These are phyloP conservation scores for Chymomyza caudatula DNA, from an alignment of 2,888 invertebrate species.

Conservation along the genomic window DNA sequence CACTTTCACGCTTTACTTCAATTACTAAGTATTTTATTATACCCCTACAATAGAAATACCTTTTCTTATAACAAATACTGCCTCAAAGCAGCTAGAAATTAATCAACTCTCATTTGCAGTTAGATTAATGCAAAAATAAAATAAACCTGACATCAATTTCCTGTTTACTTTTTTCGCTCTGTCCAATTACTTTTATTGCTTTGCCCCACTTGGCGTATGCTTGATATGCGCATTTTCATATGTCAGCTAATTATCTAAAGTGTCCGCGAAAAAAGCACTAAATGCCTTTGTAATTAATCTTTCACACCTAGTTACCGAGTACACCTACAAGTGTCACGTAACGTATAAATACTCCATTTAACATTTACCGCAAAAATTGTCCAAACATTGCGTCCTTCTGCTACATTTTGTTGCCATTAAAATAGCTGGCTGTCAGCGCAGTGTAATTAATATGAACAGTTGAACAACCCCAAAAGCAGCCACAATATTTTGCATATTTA, in stretches of 20 bases:
- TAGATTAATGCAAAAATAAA: background rate
- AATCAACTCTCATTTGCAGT: background rate
- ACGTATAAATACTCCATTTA: constrained; percentile 3
- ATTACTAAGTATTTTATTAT: background rate
- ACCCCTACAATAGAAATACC: background rate
- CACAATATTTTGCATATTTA: background rate
- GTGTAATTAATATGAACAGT: constrained; percentile 35
- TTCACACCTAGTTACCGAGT: constrained; percentile 2
- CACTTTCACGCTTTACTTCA: background rate
- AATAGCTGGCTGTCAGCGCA: constrained; percentile 10
- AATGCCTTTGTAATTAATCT: constrained; percentile 40
- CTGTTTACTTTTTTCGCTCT: background rate
- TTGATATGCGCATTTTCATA: background rate
- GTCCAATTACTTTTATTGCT: background rate
- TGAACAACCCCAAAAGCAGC: background rate
- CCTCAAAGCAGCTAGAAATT: background rate
- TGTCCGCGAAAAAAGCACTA: constrained; percentile 28
- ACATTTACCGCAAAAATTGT: background rate
- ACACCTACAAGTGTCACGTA: constrained; percentile 4
- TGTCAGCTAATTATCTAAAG: constrained; percentile 30
- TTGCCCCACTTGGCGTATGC: background rate
- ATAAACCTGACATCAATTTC: background rate
- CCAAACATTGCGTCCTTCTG: constrained; percentile 1
- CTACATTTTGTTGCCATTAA: constrained; percentile 13
- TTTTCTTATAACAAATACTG: background rate